A percentile compares a stretch with the other conserved stretches of the same genome.
Conservation (phyloP, 2,797 vertebrate species). For the Salarias fasciatus region DNA sequence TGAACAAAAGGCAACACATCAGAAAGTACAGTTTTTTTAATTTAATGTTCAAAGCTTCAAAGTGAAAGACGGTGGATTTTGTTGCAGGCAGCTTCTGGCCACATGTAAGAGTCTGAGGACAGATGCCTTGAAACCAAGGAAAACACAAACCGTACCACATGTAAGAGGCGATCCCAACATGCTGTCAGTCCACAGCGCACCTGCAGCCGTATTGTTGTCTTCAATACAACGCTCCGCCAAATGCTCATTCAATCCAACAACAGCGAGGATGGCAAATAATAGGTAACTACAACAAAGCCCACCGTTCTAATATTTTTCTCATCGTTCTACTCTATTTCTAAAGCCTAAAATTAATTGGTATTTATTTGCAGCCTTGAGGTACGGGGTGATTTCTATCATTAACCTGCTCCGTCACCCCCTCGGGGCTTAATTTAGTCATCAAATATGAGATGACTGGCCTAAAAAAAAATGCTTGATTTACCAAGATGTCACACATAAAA, state of each 20-base stretch:
- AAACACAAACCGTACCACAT: slow-evolving; percentile 34
- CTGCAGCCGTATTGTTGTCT: slow-evolving; percentile 63
- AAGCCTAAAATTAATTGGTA: slow-evolving; percentile 46
- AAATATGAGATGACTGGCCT: slow-evolving; percentile 51
- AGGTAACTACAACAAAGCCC: slow-evolving; percentile 27
- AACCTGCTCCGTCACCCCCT: slow-evolving; percentile 53
- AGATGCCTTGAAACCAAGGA: slow-evolving; percentile 50
- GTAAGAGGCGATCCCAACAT: slow-evolving; percentile 34
- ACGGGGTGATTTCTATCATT: slow-evolving; percentile 52
- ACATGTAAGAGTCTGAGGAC: slow-evolving; percentile 27
- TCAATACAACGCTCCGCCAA: slow-evolving; percentile 41
- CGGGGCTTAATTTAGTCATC: slow-evolving; percentile 44
- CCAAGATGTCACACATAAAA: slow-evolving; percentile 38
- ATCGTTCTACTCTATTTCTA: slow-evolving; percentile 33
- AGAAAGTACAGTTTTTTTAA: slow-evolving; percentile 18
- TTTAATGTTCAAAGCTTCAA: slow-evolving; percentile 34
- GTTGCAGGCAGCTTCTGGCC: slow-evolving; percentile 30
- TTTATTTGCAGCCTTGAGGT: slow-evolving; percentile 56
- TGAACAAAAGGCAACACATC: too few relatives aligned
- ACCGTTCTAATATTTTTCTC: slow-evolving; percentile 32
- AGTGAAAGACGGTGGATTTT: slow-evolving; percentile 20
- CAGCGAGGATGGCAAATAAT: slow-evolving; percentile 23
- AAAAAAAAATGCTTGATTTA: slow-evolving; percentile 46
- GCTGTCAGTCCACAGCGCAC: slow-evolving; percentile 54
- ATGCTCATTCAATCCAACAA: slow-evolving; percentile 42